phyloP scores from a whole-genome alignment of 2,888 invertebrate genomes.

The Zele albiditarsus region DNA sequence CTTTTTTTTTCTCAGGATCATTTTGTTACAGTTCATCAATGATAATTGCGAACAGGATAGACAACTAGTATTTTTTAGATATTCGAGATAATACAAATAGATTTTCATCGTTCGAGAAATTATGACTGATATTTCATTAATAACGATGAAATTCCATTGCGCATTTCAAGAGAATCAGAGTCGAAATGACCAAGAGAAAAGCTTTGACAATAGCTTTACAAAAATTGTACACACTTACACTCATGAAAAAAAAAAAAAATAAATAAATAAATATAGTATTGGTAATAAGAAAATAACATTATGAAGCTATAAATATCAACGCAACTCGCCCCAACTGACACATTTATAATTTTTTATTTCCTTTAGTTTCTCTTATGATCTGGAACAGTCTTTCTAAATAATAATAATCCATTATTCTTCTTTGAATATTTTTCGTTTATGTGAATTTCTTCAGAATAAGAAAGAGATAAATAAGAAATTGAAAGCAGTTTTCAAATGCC shows the following conservation, averaged over 20 bases:
- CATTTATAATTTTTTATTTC: conserved; percentile 42
- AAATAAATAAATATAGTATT: too few species aligned
- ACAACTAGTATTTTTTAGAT: not conserved
- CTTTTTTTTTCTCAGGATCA: conserved; percentile 13
- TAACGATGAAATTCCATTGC: conserved; percentile 36
- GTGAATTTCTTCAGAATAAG: not conserved
- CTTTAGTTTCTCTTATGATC: conserved; percentile 2
- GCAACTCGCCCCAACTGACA: conserved; percentile 57
- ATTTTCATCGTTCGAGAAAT: conserved; percentile 32
- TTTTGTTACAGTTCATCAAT: not conserved
- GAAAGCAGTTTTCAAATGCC: conserved; percentile 2
- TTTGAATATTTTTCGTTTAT: conserved; percentile 8
- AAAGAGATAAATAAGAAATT: not conserved
- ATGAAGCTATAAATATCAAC: conserved; percentile 28
- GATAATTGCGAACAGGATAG: not conserved
- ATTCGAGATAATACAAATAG: conserved; percentile 32
- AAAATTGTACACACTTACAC: conserved; percentile 32
- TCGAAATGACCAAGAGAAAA: not conserved
- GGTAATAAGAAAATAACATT: not conserved
- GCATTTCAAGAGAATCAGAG: conserved; percentile 21
- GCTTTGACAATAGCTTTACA: conserved; percentile 20
- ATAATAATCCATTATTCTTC: conserved; percentile 12
- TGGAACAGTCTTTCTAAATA: conserved; percentile 12
- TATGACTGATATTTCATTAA: conserved; percentile 33
- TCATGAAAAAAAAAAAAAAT: conserved; percentile 25